Evolutionary conservation across 1,140 invertebrate species (phyloP).

Genomic region (Hypothenemus hampei): DNA sequence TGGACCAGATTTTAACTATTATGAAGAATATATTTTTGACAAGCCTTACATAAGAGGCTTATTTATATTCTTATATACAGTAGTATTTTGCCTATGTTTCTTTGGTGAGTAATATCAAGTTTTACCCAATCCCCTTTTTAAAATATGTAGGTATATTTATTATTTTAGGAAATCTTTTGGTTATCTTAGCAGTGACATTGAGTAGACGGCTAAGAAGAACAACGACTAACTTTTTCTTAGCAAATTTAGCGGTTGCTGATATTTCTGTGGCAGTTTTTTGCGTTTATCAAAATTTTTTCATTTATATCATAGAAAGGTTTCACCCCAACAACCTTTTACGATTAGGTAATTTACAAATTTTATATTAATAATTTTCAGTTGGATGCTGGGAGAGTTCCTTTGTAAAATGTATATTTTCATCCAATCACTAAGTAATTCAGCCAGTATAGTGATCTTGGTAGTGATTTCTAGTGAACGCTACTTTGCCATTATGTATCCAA

Average conservation of each 20-base stretch:
- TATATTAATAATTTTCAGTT: slow-evolving; percentile 52
- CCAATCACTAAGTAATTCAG: slow-evolving; percentile 72
- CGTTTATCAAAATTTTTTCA: slow-evolving; percentile 76
- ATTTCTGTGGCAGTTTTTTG: slow-evolving; percentile 82
- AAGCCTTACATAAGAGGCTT: slow-evolving; percentile 57
- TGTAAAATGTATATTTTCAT: slow-evolving; percentile 83
- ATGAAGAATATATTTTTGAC: slow-evolving; percentile 58
- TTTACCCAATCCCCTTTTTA: too few relatives aligned
- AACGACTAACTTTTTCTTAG: slow-evolving; percentile 81
- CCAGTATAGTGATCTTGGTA: slow-evolving; percentile 74
- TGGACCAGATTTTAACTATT: background rate
- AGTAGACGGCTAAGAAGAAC: slow-evolving; percentile 71
- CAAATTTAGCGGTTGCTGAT: slow-evolving; percentile 77
- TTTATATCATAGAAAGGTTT: slow-evolving; percentile 70
- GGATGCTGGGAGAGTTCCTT: slow-evolving; percentile 72
- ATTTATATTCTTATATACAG: slow-evolving; percentile 60
- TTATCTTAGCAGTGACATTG: slow-evolving; percentile 73
- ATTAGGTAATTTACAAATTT: background rate
- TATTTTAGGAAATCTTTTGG: slow-evolving; percentile 71
- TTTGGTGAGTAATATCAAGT: slow-evolving; percentile 62
- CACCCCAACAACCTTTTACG: too few relatives aligned
- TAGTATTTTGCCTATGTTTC: slow-evolving; percentile 64
- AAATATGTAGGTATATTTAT: too few relatives aligned
- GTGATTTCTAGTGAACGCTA: slow-evolving; percentile 77
- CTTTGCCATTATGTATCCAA: slow-evolving; percentile 76